These are phyloP conservation scores for Scarus forsteni DNA, from an alignment of 2,797 vertebrate genomes.

Conservation along the genomic window DNA sequence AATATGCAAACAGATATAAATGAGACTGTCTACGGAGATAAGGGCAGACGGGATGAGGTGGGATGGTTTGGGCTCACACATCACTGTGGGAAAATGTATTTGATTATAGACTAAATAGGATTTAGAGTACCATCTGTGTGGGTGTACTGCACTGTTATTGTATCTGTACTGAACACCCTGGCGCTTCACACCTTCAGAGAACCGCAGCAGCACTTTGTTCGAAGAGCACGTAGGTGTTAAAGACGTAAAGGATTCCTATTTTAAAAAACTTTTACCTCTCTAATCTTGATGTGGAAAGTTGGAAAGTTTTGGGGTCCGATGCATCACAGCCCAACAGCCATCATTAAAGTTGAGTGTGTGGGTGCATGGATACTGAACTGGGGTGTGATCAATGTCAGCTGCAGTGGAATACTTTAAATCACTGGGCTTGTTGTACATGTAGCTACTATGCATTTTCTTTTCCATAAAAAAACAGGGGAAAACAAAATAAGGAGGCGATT, in stretches of 20 bases:
- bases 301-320: slow-evolving; percentile 33
- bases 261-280: slow-evolving; percentile 45
- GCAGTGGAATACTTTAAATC: slow-evolving; percentile 15
- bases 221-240: slow-evolving; percentile 51
- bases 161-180: slow-evolving; percentile 40
- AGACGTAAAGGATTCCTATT: slow-evolving; percentile 43
- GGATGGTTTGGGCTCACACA: slow-evolving; percentile 22
- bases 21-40: slow-evolving; percentile 27
- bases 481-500: background rate
- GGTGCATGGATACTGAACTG: slow-evolving; percentile 10
- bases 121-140: slow-evolving; percentile 53
- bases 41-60: slow-evolving; percentile 21
- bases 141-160: slow-evolving; percentile 50
- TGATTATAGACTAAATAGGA: slow-evolving; percentile 53
- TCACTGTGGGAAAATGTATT: slow-evolving; percentile 38
- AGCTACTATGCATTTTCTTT: slow-evolving; percentile 7
- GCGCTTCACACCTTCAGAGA: slow-evolving; percentile 53
- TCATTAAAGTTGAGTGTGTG: slow-evolving; percentile 41
- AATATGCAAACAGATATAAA: slow-evolving; percentile 32
- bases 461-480: slow-evolving; percentile 11
- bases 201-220: slow-evolving; percentile 56
- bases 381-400: slow-evolving; percentile 43
- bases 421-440: slow-evolving; percentile 14
- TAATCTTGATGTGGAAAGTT: slow-evolving; percentile 25
- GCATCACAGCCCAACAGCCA: slow-evolving; percentile 35